A percentile compares a stretch with the other conserved stretches of the same genome.
Evolutionary conservation across 2,113 vertebrate genomes (phyloP).

Genomic region (Sarotherodon lohbergeri): DNA sequence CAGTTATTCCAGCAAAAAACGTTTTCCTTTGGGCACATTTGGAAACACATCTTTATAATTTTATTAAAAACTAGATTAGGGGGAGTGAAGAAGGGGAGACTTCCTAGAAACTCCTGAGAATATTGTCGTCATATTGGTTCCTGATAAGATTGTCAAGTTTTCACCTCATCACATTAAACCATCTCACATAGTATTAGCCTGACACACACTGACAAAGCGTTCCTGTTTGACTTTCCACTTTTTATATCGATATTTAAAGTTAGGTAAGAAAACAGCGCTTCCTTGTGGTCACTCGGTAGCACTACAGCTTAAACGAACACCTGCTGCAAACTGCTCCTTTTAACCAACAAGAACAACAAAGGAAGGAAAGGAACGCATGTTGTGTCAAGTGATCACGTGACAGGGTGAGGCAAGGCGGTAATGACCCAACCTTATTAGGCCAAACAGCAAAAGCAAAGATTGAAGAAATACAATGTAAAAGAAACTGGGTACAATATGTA

Average conservation of each 20-base stretch:
- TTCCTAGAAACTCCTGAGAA: slow-evolving; percentile 89
- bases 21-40: not conserved
- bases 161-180: not conserved
- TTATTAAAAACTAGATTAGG: not conserved
- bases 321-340: not conserved
- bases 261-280: not conserved
- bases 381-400: not conserved
- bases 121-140: slow-evolving; percentile 84
- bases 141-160: slow-evolving; percentile 63
- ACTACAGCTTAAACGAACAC: not conserved
- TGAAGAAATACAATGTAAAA: not conserved
- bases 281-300: not conserved
- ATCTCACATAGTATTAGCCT: not conserved
- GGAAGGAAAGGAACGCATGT: not conserved
- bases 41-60: not conserved
- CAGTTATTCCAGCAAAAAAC: not conserved
- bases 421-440: not conserved
- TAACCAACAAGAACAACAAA: rapidly evolving
- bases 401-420: not conserved
- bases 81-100: slow-evolving; percentile 38
- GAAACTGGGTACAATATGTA: not conserved
- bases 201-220: not conserved
- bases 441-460: not conserved
- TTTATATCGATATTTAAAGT: not conserved
- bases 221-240: not conserved